Evolutionary conservation across 2,113 vertebrate species (phyloP), one percentile per base, ranked within the genome.

Genomic region (Brienomyrus longianalis): DNA sequence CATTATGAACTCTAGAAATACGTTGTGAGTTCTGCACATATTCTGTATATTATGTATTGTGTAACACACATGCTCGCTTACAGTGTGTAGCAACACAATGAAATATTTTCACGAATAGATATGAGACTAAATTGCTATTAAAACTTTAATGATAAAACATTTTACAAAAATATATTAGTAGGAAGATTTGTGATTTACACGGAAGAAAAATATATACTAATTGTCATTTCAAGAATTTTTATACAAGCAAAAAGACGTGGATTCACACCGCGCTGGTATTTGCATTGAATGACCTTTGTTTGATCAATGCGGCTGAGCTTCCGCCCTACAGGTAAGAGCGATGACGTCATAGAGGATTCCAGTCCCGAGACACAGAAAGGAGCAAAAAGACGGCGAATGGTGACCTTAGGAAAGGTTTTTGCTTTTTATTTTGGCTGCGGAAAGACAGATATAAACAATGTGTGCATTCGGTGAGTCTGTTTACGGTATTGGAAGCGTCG

Each of bases 381-480:
- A 56, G n/a, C 48, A 31, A 21, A 62, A 23, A 47, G 13, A 54
- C 56, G 19, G 56, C 54, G 45, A 85, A 13, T 50, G 45, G 85
- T 70, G 31, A 27, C 31, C 7, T 19, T 52, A 52, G 21, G 59
- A 3, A 27, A 31, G 88, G n/a, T 13, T 47, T 59, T 17, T 54
- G 5, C 35, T 80, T 80, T 80, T 80, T 5, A 19, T 43, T 15
- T 21, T 19, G 7, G 47, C 70, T n/a, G 86, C 3, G 21, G 43
- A 31, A 39, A 52, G 21, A 19, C 31, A 54, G 9, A 5, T 45
- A 6, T 66, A 77, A 19, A 74, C 56, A 39, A 91, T 91, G 90
- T 91, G 87, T 86, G 87, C 39, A 23, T 91, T 91, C 13, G 90
- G 90, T 91, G 48, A 88, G 90, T 90, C 11, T 23, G 39, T 45